These are phyloP conservation scores for Bradynema listronoti DNA, from an alignment of 1,140 invertebrate species.

Conservation along the genomic window DNA sequence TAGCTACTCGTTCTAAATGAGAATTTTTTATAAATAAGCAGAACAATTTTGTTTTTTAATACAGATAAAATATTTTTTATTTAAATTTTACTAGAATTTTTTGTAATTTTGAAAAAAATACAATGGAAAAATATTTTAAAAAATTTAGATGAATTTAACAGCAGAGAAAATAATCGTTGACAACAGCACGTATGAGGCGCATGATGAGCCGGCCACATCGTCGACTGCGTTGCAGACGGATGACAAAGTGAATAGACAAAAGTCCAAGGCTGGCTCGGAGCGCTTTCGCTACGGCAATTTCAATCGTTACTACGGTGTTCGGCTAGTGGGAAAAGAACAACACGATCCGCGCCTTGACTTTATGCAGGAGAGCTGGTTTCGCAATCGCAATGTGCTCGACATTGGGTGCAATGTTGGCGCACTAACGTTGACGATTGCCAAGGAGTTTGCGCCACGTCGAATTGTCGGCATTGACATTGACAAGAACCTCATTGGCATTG, in stretches of 20 bases:
- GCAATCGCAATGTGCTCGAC: slow-evolving; percentile 82
- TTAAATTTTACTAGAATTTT: slow-evolving; percentile 22
- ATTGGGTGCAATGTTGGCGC: slow-evolving; percentile 96
- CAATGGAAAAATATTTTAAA: too few species aligned
- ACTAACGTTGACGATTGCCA: slow-evolving; percentile 73
- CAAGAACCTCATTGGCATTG: slow-evolving; percentile 72
- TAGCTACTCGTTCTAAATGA: too few species aligned
- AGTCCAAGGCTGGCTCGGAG: too few species aligned
- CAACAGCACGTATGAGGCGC: too few species aligned
- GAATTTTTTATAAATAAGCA: too few species aligned
- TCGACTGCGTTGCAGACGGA: too few species aligned
- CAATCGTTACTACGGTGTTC: slow-evolving; percentile 33
- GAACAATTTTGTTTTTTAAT: too few species aligned
- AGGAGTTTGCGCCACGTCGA: slow-evolving; percentile 73
- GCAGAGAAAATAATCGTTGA: not conserved
- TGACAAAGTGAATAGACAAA: too few species aligned
- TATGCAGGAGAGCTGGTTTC: slow-evolving; percentile 77
- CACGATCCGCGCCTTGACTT: slow-evolving; percentile 72
- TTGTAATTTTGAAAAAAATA: slow-evolving; percentile 3
- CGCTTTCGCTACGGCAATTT: slow-evolving; percentile 55
- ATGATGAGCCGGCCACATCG: too few species aligned
- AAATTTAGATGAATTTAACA: not conserved
- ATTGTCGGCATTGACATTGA: slow-evolving; percentile 88
- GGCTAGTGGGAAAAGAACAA: slow-evolving; percentile 4
- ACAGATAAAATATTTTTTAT: too few species aligned